Conservation (phyloP, 2,888 invertebrate genomes). For the Stenchaetothrips biformis region DNA sequence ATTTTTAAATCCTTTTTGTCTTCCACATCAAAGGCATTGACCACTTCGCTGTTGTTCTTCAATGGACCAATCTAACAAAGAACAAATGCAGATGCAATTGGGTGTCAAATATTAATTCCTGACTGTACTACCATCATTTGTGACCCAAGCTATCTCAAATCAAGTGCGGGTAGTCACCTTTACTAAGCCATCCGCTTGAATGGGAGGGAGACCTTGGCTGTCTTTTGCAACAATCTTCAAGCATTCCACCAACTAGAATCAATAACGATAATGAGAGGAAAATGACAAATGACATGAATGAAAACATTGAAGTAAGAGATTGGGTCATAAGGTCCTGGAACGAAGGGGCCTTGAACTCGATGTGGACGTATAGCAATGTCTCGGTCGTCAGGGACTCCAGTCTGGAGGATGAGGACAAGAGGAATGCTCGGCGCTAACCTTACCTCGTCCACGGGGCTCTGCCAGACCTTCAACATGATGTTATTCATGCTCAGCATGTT, state of each 20-base stretch:
- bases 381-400: neutral
- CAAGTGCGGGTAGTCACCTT: neutral
- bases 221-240: constrained; percentile 53
- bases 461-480: constrained; percentile 78
- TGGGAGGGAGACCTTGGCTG: neutral
- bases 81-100: constrained; percentile 29
- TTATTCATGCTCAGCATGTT: constrained; percentile 82
- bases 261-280: neutral
- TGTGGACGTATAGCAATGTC: neutral
- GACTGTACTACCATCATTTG: neutral
- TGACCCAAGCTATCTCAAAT: neutral
- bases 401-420: neutral
- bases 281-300: too few species aligned
- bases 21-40: constrained; percentile 49
- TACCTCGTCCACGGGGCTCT: constrained; percentile 85
- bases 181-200: neutral
- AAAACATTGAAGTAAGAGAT: too few species aligned
- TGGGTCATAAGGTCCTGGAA: too few species aligned
- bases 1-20: constrained; percentile 74
- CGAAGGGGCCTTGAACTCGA: too few species aligned
- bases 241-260: constrained; percentile 56
- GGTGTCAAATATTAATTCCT: neutral
- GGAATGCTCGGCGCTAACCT: constrained; percentile 40
- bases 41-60: constrained; percentile 39
- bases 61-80: constrained; percentile 34